Evolutionary conservation across 1,140 invertebrate genomes (phyloP), one percentile per base, ranked within the genome.

Genomic region (Babylonia areolata): DNA sequence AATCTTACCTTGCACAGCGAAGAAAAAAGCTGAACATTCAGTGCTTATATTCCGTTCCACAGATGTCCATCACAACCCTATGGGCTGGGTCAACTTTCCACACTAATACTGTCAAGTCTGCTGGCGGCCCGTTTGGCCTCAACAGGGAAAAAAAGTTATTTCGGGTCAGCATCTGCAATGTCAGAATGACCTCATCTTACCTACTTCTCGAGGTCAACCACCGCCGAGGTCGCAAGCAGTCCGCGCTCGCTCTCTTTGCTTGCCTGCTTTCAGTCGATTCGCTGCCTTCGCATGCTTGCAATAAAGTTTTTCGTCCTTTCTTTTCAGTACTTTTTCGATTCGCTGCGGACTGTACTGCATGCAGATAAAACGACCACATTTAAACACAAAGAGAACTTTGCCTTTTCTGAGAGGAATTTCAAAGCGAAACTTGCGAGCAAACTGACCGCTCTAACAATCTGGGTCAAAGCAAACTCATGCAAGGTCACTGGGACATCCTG

Each of bases 181-280:
- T 87, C 87, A 87, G 75, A 42, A 85, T 87, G 87, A 87, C 87
- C 87, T 83, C 84, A 87, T 83, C 83, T 87, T 87, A 87, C 87
- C 87, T 87, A 87, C 87, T 87, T 73, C 77, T 37, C 80, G 78
- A 87, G 87, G 87, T 87, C 87, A 87, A 84, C 84, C 87, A 87
- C 87, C 87, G 87, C 77, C 82, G 82, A 80, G 87, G 69, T 85
- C 83, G 87, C 84, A 80, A 40, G 71, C 84, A 84, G 73, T 77
- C 80, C 86, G 37, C 46, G 64, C 83, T 71, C 82, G 69, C 69
- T n/a, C 82, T 33, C 31, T 64, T 54, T 28, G 39, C 82, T 28
- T 42, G 82, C 54, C 28, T 80, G 77, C 78, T 80, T 6, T 80
- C 40, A 40, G 37, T 77, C 39, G 17, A 77, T 6, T 77, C 33